A percentile compares a stretch with the other conserved stretches of the same genome.
phyloP scores from a whole-genome alignment of 2,888 invertebrate genomes.

The Melanchra persicariae region DNA sequence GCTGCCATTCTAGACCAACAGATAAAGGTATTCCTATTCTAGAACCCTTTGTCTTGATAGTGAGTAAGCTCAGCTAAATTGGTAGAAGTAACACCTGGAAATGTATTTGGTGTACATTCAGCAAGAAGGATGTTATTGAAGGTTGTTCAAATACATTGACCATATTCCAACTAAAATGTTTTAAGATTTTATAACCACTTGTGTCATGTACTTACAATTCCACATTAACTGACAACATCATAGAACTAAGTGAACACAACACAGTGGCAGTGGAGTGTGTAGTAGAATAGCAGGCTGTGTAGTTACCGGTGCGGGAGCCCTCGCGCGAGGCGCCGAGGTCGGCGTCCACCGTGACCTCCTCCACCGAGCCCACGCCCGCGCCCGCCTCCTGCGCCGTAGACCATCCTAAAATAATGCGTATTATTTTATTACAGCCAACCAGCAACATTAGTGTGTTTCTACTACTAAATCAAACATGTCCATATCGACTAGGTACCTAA shows the following conservation, averaged over 20 bases:
- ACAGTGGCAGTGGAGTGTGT: neutral
- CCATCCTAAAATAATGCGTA: slow-evolving; percentile 82
- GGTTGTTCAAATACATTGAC: neutral
- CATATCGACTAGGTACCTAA: slow-evolving; percentile 26
- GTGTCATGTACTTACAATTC: neutral
- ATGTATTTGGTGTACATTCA: too few species aligned
- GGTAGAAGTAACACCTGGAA: too few species aligned
- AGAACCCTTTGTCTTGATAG: too few species aligned
- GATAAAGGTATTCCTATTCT: neutral
- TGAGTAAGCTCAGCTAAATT: neutral
- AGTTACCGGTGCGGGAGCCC: slow-evolving; percentile 96
- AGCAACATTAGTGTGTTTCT: slow-evolving; percentile 1
- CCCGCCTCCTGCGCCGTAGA: slow-evolving; percentile 83
- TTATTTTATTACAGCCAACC: neutral
- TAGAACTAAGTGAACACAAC: neutral
- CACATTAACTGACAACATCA: neutral
- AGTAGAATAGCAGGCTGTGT: neutral
- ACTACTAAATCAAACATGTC: neutral
- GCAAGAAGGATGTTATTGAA: too few species aligned
- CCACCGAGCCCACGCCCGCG: slow-evolving; percentile 86
- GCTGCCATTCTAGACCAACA: neutral
- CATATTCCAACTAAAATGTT: neutral
- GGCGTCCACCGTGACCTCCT: slow-evolving; percentile 92
- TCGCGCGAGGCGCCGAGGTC: slow-evolving; percentile 96
- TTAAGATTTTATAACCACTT: neutral